Percentiles rank a stretch among this genome's conserved stretches.
phyloP scores from a whole-genome alignment of 2,797 vertebrate species.

The Rhinoraja longicauda region DNA sequence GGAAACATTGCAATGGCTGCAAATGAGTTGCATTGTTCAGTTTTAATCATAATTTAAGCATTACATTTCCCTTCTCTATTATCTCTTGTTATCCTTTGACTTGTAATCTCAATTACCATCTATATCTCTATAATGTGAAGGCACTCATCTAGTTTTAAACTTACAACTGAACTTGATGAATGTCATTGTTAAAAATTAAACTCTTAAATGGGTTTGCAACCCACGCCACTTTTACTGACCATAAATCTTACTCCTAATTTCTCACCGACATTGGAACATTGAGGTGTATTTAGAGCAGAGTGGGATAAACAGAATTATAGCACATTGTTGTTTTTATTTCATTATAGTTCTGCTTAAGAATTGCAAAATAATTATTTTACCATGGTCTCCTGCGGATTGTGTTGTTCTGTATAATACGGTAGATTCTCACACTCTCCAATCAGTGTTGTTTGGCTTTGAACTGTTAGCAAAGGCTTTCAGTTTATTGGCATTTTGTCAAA shows the following conservation, averaged over 20 bases:
- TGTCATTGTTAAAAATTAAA: slow-evolving; percentile 24
- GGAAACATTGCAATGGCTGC: not conserved
- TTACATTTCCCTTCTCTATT: slow-evolving; percentile 14
- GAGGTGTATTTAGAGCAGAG: not conserved
- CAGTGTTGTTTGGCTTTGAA: slow-evolving; percentile 11
- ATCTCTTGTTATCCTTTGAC: slow-evolving; percentile 28
- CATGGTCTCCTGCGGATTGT: not conserved
- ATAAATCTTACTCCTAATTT: slow-evolving; percentile 24
- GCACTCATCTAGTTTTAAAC: not conserved
- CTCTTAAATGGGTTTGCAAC: slow-evolving; percentile 21
- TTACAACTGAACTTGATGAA: slow-evolving; percentile 4
- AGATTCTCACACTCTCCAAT: slow-evolving; percentile 9
- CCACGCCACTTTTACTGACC: slow-evolving; percentile 17
- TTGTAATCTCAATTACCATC: not conserved
- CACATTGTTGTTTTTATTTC: slow-evolving; percentile 13
- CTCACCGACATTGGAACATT: not conserved
- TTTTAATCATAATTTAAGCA: not conserved
- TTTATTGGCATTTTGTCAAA: slow-evolving; percentile 27
- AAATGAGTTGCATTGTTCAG: not conserved
- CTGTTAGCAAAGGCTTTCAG: not conserved
- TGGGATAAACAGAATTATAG: not conserved
- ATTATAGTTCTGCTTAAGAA: slow-evolving; percentile 18
- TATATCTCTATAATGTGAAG: not conserved
- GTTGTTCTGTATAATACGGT: not conserved
- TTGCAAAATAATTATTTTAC: slow-evolving; percentile 30